Evolutionary conservation across 2,113 vertebrate species (phyloP).

Genomic region (Cyphomyrus discorhynchus): DNA sequence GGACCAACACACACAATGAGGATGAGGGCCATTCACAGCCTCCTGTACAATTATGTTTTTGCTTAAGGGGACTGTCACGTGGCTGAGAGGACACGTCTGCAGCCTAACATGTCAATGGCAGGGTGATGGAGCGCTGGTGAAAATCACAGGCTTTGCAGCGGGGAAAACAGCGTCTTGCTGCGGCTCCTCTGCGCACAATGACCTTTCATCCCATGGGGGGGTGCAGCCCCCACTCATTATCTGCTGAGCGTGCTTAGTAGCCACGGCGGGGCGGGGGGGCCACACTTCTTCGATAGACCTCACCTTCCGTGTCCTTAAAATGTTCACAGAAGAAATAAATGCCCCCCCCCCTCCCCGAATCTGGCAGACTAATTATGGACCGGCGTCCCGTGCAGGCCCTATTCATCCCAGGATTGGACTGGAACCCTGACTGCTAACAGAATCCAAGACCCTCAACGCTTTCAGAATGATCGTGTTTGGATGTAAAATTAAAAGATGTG

Average conservation of each 20-base stretch:
- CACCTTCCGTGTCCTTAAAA: not conserved
- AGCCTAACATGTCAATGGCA: conserved; percentile 4
- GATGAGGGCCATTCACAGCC: not conserved
- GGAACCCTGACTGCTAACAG: not conserved
- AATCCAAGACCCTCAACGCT: not conserved
- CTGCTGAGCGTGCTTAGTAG: not conserved
- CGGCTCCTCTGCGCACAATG: not conserved
- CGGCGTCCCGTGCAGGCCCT: not conserved
- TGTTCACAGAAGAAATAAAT: not conserved
- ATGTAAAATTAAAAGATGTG: not conserved
- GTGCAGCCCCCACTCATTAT: conserved; percentile 21
- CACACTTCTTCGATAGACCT: not conserved
- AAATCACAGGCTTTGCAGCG: not conserved
- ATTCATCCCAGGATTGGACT: not conserved
- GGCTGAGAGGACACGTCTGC: not conserved
- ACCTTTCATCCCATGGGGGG: conserved; percentile 9
- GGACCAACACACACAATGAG: not conserved
- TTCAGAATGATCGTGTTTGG: not conserved
- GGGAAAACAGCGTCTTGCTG: not conserved
- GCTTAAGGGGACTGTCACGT: not conserved
- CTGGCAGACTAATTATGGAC: not conserved
- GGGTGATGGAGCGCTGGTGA: not conserved
- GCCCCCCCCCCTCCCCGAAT: not conserved
- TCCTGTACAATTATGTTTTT: not conserved
- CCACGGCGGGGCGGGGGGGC: not conserved